Percentiles rank a stretch among this genome's conserved stretches.
Evolutionary conservation across 2,113 vertebrate species (phyloP).

Genomic region (Gorsachius goisagi): DNA sequence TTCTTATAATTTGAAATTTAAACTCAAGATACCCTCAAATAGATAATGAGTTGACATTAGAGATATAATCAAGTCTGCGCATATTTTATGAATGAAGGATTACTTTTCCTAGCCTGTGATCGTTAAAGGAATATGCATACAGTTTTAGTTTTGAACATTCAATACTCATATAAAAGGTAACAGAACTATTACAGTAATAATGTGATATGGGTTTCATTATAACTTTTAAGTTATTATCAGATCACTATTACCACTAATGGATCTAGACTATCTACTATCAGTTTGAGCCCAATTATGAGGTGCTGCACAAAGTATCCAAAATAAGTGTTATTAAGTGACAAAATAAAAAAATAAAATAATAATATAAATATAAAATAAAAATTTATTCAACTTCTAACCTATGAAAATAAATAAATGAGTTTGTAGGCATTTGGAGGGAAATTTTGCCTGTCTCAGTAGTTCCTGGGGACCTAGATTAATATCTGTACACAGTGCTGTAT

Average conservation of each 20-base stretch:
- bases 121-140: background rate
- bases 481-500: background rate
- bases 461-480: background rate
- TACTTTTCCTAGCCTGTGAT: background rate
- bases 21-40: background rate
- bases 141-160: background rate
- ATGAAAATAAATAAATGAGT: background rate
- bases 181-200: background rate
- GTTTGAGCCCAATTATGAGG: background rate
- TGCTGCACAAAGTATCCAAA: background rate
- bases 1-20: background rate
- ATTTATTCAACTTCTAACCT: background rate
- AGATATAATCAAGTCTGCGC: background rate
- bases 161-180: background rate
- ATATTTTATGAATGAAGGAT: slow-evolving; percentile 36
- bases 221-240: background rate
- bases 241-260: background rate
- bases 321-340: background rate
- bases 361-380: background rate
- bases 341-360: background rate
- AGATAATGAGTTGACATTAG: background rate
- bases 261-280: background rate
- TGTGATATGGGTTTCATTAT: background rate
- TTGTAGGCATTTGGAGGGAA: background rate
- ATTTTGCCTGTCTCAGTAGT: background rate